Evolutionary conservation across 2,888 invertebrate genomes (phyloP), one percentile per base, ranked within the genome.

Genomic region (Ctenicera cuprea): DNA sequence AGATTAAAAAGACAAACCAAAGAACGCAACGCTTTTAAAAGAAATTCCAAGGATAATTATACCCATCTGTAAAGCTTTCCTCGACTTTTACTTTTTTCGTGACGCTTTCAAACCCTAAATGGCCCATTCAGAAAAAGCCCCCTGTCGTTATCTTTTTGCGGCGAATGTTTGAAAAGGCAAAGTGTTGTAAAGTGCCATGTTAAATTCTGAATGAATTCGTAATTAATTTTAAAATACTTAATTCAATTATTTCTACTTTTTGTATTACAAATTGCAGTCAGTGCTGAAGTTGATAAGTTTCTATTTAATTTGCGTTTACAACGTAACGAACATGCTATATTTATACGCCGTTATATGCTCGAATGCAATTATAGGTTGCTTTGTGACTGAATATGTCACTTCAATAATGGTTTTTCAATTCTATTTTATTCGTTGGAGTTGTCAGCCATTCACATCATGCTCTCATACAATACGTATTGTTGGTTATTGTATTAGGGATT

Each of bases 11-110:
- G 59, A 59, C 59, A 59, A 57, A 59, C 59, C 59, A 38, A 54
- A 59, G 59, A 41, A 20, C 33, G 57, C 37, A 37, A 37, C 50
- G 61, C 41, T 61, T 61, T 61, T 45, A 43, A 45, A 48, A 69
- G 38, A 69, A 69, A 57, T 69, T 50, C 43, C 48, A 43, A 63
- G 33, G 38, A 57, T 65, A 73, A 67, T 67, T 68, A 52, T 20
- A 22, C 62, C 43, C 59, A 62, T 50, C 48, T 62, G 62, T 67
- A 66, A 66, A 72, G 57, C 66, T 72, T 71, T 65, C 52, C 50
- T 41, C 66, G 48, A 71, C 71, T 65, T 66, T 16, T 48, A 52
- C 57, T 50, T 61, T 61, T 38, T 38, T 70, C 22, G 14, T 16
- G 37, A 38, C 38, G 70, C 52, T 63, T 71, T 71, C 63, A 59